A percentile compares a stretch with the other conserved stretches of the same genome.
These are phyloP conservation scores for Hycleus cichorii DNA, from an alignment of 1,140 invertebrate species.

Conservation along the genomic window DNA sequence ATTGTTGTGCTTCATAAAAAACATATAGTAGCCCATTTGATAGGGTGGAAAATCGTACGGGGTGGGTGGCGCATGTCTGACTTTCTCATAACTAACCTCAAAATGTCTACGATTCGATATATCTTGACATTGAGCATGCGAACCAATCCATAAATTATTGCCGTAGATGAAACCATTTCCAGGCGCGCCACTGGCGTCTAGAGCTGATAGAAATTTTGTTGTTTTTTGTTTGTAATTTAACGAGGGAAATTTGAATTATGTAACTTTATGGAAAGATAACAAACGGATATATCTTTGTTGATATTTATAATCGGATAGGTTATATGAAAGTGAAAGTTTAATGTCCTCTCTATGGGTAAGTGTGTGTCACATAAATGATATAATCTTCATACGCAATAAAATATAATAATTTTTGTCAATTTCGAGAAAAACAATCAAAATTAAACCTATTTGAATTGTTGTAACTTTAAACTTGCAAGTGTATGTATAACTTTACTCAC, in stretches of 20 bases:
- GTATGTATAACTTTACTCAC: too few relatives aligned
- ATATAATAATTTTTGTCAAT: too few relatives aligned
- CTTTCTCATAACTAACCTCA: conserved; percentile 20
- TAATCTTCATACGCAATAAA: neutral
- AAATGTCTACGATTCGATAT: conserved; percentile 28
- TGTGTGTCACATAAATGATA: neutral
- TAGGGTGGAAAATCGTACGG: conserved; percentile 42
- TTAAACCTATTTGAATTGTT: too few relatives aligned
- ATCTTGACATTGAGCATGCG: conserved; percentile 39
- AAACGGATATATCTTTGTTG: too few relatives aligned
- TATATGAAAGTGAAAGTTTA: too few relatives aligned
- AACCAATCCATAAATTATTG: conserved; percentile 47
- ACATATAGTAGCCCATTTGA: conserved; percentile 38
- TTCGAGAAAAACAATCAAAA: too few relatives aligned
- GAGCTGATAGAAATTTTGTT: conserved; percentile 30
- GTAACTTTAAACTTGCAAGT: too few relatives aligned
- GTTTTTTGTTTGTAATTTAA: too few relatives aligned
- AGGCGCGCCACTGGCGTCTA: conserved; percentile 45
- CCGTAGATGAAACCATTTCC: conserved; percentile 42
- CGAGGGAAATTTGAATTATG: too few relatives aligned
- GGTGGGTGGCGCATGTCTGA: conserved; percentile 30
- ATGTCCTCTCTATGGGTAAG: too few relatives aligned
- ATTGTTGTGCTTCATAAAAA: conserved; percentile 41
- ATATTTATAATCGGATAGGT: too few relatives aligned
- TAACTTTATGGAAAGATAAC: too few relatives aligned